Percentiles rank a stretch among this genome's conserved stretches.
These are phyloP conservation scores for Yponomeuta malinellus DNA, from an alignment of 2,888 invertebrate genomes.

Conservation along the genomic window DNA sequence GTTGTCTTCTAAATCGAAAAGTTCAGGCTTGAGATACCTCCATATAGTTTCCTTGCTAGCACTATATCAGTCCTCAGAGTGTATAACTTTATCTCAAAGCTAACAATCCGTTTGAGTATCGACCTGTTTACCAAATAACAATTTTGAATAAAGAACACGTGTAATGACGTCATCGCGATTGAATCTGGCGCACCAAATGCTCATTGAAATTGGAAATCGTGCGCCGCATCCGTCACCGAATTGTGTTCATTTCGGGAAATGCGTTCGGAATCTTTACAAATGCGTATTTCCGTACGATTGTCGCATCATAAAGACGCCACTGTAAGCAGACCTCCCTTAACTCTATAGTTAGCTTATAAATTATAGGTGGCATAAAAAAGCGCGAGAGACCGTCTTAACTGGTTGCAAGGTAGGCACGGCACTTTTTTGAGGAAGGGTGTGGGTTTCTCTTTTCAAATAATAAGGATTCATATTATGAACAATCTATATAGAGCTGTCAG, in stretches of 20 bases:
- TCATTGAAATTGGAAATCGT: constrained; percentile 59
- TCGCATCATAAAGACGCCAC: constrained; percentile 30
- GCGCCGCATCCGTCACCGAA: constrained; percentile 66
- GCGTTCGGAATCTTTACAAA: constrained; percentile 69
- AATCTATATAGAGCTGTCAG: constrained; percentile 28
- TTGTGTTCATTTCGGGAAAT: constrained; percentile 69
- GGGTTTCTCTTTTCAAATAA: constrained; percentile 24
- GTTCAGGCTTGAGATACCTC: too few species aligned
- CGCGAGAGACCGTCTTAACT: constrained; percentile 38
- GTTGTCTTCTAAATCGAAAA: too few species aligned
- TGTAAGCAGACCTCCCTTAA: constrained; percentile 30
- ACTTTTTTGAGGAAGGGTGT: constrained; percentile 32
- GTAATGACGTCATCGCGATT: constrained; percentile 40
- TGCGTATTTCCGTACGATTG: constrained; percentile 48
- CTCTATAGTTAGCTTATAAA: constrained; percentile 23
- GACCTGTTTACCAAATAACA: neutral
- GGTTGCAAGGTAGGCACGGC: constrained; percentile 39
- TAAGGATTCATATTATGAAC: constrained; percentile 23
- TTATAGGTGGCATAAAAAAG: constrained; percentile 18
- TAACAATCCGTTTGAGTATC: neutral
- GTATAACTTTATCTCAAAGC: neutral
- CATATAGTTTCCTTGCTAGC: too few species aligned
- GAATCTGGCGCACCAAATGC: constrained; percentile 43
- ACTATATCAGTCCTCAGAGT: neutral
- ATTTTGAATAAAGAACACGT: constrained; percentile 2